phyloP scores from a whole-genome alignment of 1,140 invertebrate genomes.

The Zaprionus kolodkinae region DNA sequence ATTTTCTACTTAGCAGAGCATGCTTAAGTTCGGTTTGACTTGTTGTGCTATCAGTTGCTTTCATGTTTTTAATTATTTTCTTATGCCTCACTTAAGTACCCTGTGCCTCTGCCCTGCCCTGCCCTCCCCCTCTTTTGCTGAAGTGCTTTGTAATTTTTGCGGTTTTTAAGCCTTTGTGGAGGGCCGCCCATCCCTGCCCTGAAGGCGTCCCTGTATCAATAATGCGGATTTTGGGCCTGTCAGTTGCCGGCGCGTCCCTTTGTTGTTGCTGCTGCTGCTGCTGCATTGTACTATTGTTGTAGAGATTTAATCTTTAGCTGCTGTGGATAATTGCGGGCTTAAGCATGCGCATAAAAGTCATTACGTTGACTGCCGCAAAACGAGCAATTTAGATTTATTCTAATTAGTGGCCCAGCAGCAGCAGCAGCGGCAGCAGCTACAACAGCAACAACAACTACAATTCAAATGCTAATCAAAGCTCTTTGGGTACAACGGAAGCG shows the following conservation, averaged over 20 bases:
- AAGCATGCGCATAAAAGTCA: slow-evolving; percentile 81
- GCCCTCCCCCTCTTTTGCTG: slow-evolving; percentile 25
- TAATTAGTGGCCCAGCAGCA: slow-evolving; percentile 63
- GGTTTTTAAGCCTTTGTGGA: slow-evolving; percentile 67
- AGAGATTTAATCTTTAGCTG: slow-evolving; percentile 78
- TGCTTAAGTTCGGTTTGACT: slow-evolving; percentile 45
- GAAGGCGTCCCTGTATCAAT: slow-evolving; percentile 58
- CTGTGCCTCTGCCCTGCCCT: slow-evolving; percentile 4
- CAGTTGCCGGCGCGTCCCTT: slow-evolving; percentile 27
- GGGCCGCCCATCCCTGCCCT: neutral
- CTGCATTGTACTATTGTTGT: slow-evolving; percentile 46
- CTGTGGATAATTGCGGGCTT: slow-evolving; percentile 79
- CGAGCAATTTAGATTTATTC: slow-evolving; percentile 80
- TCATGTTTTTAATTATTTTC: slow-evolving; percentile 76
- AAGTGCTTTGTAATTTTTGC: slow-evolving; percentile 77
- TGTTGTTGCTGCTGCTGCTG: slow-evolving; percentile 22
- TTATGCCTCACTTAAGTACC: slow-evolving; percentile 70
- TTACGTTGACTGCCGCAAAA: slow-evolving; percentile 78
- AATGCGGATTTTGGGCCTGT: slow-evolving; percentile 62
- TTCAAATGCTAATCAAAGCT: slow-evolving; percentile 75
- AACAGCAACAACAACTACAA: slow-evolving; percentile 44
- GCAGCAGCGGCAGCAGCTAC: slow-evolving; percentile 33
- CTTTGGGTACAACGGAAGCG: slow-evolving; percentile 28
- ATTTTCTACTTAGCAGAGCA: slow-evolving; percentile 24
- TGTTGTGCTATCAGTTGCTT: slow-evolving; percentile 23